These are phyloP conservation scores for Cynopterus brachyotis DNA, from an alignment of 2,113 vertebrate species.

Conservation along the genomic window DNA sequence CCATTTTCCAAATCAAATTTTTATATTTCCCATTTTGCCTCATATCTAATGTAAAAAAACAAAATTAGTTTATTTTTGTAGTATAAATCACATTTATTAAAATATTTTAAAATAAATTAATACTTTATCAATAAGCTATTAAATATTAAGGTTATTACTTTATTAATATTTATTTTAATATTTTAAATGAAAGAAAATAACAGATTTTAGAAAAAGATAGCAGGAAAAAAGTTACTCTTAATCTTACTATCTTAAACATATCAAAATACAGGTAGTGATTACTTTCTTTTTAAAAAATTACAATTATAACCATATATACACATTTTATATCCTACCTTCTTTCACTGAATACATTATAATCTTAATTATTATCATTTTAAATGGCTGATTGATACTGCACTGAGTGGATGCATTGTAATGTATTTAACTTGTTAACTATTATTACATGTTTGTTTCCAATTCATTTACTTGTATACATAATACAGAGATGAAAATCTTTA, in stretches of 20 bases:
- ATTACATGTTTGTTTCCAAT: not conserved
- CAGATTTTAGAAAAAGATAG: slow-evolving; percentile 17
- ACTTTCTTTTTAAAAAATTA: not conserved
- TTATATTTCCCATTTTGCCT: not conserved
- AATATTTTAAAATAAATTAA: not conserved
- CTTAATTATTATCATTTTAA: not conserved
- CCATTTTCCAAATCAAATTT: not conserved
- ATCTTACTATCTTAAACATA: not conserved
- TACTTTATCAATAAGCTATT: not conserved
- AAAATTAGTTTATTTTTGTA: not conserved
- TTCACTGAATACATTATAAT: not conserved
- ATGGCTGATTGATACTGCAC: not conserved
- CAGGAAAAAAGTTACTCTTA: not conserved
- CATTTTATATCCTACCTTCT: not conserved
- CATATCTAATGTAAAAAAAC: not conserved
- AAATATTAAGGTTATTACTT: too few relatives aligned
- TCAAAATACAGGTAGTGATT: not conserved
- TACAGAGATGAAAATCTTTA: not conserved
- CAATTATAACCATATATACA: not conserved
- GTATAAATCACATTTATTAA: not conserved
- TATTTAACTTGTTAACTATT: not conserved
- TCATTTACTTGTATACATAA: not conserved
- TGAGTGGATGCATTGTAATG: not conserved
- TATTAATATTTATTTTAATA: not conserved
- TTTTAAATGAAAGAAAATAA: slow-evolving; percentile 23